A percentile compares a stretch with the other conserved stretches of the same genome.
Conservation (phyloP, 2,797 vertebrate species). For the Dendrocincla tyrannina region DNA sequence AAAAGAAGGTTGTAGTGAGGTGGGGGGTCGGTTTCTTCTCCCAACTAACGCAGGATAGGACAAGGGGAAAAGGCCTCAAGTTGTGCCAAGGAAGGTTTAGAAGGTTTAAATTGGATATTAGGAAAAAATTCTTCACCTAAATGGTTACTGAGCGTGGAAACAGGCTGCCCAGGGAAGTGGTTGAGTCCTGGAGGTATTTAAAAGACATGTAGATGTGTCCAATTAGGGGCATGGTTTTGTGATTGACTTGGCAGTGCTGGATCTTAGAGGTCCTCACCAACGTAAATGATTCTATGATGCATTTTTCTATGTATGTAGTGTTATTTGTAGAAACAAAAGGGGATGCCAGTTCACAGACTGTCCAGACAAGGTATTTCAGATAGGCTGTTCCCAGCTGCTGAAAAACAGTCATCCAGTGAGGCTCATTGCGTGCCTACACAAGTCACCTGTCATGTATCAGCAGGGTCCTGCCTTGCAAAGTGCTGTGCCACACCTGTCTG, state of each 20-base stretch:
- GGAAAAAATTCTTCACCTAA: background rate
- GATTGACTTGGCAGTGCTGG: background rate
- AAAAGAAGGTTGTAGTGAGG: background rate
- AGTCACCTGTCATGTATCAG: background rate
- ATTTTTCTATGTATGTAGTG: background rate
- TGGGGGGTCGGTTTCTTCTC: background rate
- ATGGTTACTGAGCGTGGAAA: background rate
- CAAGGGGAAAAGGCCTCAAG: background rate
- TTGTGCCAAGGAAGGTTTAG: background rate
- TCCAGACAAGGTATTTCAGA: background rate
- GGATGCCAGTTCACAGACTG: background rate
- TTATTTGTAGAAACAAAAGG: background rate
- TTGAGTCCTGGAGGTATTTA: background rate
- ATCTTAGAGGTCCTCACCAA: background rate
- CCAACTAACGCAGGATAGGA: background rate
- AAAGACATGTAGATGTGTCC: background rate
- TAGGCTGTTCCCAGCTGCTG: background rate
- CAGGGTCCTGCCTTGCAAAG: background rate
- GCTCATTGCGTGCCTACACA: background rate
- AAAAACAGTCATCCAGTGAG: too few species aligned
- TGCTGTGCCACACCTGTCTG: background rate
- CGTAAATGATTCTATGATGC: background rate
- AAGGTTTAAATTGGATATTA: background rate
- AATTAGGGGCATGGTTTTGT: background rate
- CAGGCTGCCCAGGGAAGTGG: background rate